These are phyloP conservation scores for Paramormyrops hopkinsi DNA, from an alignment of 2,797 vertebrate genomes.

Conservation along the genomic window DNA sequence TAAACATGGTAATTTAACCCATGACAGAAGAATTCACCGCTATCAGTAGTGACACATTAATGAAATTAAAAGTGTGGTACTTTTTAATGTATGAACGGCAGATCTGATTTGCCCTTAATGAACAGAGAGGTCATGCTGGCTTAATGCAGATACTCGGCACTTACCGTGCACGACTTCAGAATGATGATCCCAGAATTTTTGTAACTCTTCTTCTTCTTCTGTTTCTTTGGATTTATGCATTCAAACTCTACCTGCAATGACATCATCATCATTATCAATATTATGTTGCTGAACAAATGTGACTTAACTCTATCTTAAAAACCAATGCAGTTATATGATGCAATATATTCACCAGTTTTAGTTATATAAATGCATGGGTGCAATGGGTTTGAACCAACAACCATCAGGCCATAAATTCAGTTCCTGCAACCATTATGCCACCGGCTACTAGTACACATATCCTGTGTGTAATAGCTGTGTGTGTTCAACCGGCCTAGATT, in stretches of 20 bases:
- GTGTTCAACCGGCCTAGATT: background rate
- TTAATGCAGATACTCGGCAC: background rate
- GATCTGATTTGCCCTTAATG: constrained; percentile 19
- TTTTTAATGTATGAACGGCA: constrained; percentile 24
- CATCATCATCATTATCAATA: too few species aligned
- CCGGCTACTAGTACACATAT: background rate
- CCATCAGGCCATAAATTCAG: background rate
- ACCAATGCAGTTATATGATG: background rate
- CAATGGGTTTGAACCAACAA: background rate
- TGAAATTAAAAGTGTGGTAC: constrained; percentile 41
- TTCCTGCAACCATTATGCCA: background rate
- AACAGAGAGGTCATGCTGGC: constrained; percentile 7
- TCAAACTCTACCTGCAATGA: constrained; percentile 84
- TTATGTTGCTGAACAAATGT: background rate
- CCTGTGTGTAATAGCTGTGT: background rate
- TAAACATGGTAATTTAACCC: constrained; percentile 48
- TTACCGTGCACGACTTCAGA: constrained; percentile 88
- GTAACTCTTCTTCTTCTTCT: constrained; percentile 94
- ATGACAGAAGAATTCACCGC: constrained; percentile 15
- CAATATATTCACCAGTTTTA: background rate
- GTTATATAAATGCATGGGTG: background rate
- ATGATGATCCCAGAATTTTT: constrained; percentile 92
- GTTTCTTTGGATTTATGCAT: constrained; percentile 97
- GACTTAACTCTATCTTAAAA: background rate
- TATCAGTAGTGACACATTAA: constrained; percentile 50